Base-by-base conservation (phyloP, 2,888 invertebrate species). In the Aethes cnicana region DNA sequence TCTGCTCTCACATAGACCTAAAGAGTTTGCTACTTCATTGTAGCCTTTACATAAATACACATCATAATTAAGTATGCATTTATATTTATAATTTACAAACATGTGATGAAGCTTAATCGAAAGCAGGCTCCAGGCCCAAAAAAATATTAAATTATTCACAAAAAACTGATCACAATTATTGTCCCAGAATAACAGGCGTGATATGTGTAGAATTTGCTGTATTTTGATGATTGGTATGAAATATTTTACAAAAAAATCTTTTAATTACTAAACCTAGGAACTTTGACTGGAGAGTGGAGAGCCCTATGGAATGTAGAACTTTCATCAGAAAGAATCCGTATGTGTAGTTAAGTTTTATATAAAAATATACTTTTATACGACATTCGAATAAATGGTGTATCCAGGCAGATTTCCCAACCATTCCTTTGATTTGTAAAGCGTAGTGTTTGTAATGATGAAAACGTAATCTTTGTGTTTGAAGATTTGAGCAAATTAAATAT, bases 271-370 rank as follows among this genome's bases (percentile, higher is more conserved):
- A 48, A 47, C 49, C 56, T 61, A 58, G 47, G 50, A 58, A 55
- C 54, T 59, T 57, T 46, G 55, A 55, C 21, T 4, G 23, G 48
- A 63, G 62, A 66, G 42, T 4, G 23, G 48, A 63, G 62, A 66
- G 42, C 49, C 66, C 68, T 65, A 64, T 77, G 80, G 80, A 81
- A 80, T 81, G 79, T 80, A 69, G 63, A 66, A 66, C 64, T 65
- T 57, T 62, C n/a, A n/a, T 60, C 47, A 58, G 54, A 54, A 57
- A 59, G 61, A 64, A 61, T 59, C n/a, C n/a, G 49, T 58, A 49
- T 61, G 58, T 58, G 59, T 62, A 64, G 55, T 25, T 43, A 28
- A 54, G 33, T 33, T 30, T 56, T 55, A 43, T 54, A 48, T 49
- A 53, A 59, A 42, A 35, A 42, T 26, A 33, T n/a, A n/a, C n/a